Evolutionary conservation across 2,797 vertebrate genomes (phyloP).

Genomic region (Fratercula arctica): DNA sequence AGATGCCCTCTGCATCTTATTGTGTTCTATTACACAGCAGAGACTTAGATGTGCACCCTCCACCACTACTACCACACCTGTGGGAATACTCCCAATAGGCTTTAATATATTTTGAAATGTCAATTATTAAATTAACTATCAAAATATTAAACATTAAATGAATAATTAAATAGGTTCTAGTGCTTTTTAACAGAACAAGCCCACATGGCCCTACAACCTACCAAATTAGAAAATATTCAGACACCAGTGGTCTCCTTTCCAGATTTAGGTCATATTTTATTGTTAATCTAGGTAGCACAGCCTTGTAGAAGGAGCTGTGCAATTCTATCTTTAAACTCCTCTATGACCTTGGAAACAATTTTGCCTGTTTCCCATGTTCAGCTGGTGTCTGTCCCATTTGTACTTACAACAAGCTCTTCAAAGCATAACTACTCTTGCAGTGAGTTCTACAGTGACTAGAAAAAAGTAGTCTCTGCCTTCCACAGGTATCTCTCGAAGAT

Average conservation of each 20-base stretch:
- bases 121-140: background rate
- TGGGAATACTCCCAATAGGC: background rate
- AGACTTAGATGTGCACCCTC: background rate
- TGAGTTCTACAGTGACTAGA: background rate
- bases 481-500: background rate
- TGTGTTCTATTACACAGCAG: background rate
- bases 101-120: background rate
- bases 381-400: background rate
- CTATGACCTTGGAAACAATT: background rate
- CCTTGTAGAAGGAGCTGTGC: fast-evolving
- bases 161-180: background rate
- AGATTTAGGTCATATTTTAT: background rate
- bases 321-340: background rate
- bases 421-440: background rate
- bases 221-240: background rate
- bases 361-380: background rate
- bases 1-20: background rate
- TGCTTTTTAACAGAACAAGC: background rate
- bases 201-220: background rate
- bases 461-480: background rate
- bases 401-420: background rate
- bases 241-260: background rate
- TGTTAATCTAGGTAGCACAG: background rate
- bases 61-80: background rate
- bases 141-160: background rate